Evolutionary conservation across 2,888 invertebrate genomes (phyloP).

Genomic region (Eupeodes luniger): DNA sequence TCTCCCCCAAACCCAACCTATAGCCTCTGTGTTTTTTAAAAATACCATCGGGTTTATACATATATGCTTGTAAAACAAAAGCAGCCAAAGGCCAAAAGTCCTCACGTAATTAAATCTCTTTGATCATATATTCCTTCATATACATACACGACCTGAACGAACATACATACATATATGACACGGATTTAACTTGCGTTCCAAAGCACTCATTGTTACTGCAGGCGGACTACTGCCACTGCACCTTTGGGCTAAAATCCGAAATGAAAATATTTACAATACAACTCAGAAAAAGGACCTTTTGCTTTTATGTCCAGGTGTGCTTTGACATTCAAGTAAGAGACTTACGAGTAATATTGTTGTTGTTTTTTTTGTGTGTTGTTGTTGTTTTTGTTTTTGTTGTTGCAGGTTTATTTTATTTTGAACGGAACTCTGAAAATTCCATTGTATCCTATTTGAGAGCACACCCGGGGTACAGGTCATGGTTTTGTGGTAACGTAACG

Average conservation of each 20-base stretch:
- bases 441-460: conserved; percentile 1
- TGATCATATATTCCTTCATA: conserved; percentile 63
- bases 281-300: background rate
- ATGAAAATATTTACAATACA: conserved; percentile 19
- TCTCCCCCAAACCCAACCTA: too few relatives aligned
- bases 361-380: background rate
- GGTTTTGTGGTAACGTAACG: background rate
- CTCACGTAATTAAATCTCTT: conserved; percentile 58
- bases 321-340: conserved; percentile 20
- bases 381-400: conserved; percentile 1
- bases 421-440: background rate
- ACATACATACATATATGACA: background rate
- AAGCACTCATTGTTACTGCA: conserved; percentile 24
- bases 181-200: conserved; percentile 4
- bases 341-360: background rate
- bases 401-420: background rate
- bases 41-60: background rate
- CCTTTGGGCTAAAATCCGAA: background rate
- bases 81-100: conserved; percentile 3
- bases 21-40: background rate
- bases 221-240: background rate
- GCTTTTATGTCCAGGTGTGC: conserved; percentile 6
- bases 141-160: background rate
- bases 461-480: background rate
- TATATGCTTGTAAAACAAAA: background rate